Percentiles rank a stretch among this genome's conserved stretches.
These are phyloP conservation scores for Chlamydotis undulata DNA, from an alignment of 2,113 vertebrate species.

Conservation along the genomic window DNA sequence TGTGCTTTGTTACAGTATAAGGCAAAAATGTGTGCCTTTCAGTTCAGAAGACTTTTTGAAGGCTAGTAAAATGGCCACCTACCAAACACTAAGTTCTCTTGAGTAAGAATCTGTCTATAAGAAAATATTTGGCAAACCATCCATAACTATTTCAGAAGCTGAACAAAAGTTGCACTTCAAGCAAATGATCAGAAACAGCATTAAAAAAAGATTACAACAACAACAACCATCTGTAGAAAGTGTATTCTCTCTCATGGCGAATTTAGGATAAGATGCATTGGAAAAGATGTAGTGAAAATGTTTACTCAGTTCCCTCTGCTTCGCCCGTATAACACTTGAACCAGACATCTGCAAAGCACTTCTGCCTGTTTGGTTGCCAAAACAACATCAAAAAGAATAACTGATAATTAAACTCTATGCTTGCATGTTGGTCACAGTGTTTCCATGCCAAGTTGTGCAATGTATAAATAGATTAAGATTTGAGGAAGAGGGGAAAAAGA, in stretches of 20 bases:
- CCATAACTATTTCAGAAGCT: background rate
- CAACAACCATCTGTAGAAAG: background rate
- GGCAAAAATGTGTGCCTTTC: background rate
- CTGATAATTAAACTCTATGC: conserved; percentile 15
- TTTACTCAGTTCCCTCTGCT: background rate
- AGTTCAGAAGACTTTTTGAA: background rate
- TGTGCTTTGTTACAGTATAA: background rate
- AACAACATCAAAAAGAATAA: background rate
- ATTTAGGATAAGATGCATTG: background rate
- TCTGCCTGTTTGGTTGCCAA: conserved; percentile 5
- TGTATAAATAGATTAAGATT: background rate
- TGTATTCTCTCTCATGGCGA: background rate
- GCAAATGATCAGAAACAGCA: background rate
- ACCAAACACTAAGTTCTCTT: background rate
- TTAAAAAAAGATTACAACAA: background rate
- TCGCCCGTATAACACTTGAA: background rate
- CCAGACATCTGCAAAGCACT: conserved; percentile 26
- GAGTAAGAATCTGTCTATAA: background rate
- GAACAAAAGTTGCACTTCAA: background rate
- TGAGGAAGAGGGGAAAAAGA: background rate
- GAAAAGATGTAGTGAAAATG: background rate
- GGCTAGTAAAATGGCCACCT: background rate
- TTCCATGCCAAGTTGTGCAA: background rate
- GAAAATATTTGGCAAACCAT: background rate
- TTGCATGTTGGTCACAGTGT: background rate